Base-by-base conservation (phyloP, 2,113 vertebrate species). In the Pungitius pungitius region DNA sequence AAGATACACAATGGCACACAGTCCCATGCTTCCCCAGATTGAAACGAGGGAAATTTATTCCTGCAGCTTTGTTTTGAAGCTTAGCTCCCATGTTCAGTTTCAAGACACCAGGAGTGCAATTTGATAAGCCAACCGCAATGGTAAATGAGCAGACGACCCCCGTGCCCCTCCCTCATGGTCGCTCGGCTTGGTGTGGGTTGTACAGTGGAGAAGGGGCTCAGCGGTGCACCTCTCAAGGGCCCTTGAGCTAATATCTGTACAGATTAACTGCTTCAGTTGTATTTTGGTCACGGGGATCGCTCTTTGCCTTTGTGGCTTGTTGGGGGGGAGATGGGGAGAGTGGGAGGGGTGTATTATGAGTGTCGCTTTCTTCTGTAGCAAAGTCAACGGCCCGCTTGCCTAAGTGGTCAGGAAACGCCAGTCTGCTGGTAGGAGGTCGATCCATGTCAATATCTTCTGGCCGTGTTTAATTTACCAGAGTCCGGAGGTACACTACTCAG, bases 181-280 rank as follows among this genome's bases (percentile, higher is more conserved):
- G 71, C 51, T 39, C 70, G 20, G 63, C 75, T 63, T 52, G 79
- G 85, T 58, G 81, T 85, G 82, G 84, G 76, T 78, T 75, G 84
- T 87, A 82, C 81, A 79, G 88, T 72, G 81, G 80, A 82, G 82
- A 77, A 81, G 80, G 83, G 85, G 88, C 82, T 90, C 87, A 73
- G 76, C 69, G 49, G 73, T 82, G 76, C 72, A 85, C 87, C 88
- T 88, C 92, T 93, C 78, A 76, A 90, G 90, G 84, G 89, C 87
- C 90, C 93, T 93, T 89, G 84, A 93, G 93, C 93, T 89, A 87
- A 92, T 93, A 93, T 92, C 89, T 87, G 82, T 82, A 86, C 91
- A 93, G 91, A 94, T 94, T 93, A 94, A 92, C 93, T 92, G 92
- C 90, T 92, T 90, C 90, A 92, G 90, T 91, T 91, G 91, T 93